Percentiles rank a stretch among this genome's conserved stretches.
phyloP scores from a whole-genome alignment of 2,888 invertebrate species.

The Oligia latruncula region DNA sequence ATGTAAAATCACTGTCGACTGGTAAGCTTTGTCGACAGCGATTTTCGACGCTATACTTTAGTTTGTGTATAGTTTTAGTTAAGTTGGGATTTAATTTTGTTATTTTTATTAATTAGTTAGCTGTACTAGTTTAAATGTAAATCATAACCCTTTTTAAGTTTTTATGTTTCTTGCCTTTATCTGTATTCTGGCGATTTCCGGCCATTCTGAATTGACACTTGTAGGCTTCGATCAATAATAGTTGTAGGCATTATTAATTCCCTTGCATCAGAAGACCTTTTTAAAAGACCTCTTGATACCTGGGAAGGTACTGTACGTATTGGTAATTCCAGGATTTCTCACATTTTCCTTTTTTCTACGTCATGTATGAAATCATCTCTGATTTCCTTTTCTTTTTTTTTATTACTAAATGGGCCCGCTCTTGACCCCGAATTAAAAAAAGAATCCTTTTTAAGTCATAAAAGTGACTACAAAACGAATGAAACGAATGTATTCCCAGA shows the following conservation, averaged over 20 bases:
- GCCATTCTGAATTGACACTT: background rate
- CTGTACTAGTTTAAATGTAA: no score
- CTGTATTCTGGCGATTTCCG: background rate
- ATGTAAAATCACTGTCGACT: no score
- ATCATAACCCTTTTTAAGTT: no score
- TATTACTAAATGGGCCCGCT: no score
- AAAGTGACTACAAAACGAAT: background rate
- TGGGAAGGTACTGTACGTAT: background rate
- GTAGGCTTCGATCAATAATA: no score
- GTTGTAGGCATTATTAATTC: background rate
- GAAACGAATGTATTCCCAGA: constrained; percentile 6
- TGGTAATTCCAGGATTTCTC: background rate
- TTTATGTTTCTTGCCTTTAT: background rate
- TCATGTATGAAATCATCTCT: background rate
- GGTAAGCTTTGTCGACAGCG: no score
- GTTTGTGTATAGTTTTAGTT: no score
- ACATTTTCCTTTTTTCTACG: background rate
- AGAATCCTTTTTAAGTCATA: background rate
- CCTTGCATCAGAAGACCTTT: background rate
- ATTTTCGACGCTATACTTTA: no score
- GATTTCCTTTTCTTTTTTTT: background rate
- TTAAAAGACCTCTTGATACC: background rate
- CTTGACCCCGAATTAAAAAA: no score
- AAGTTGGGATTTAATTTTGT: no score
- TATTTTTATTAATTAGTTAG: no score